Evolutionary conservation across 1,140 invertebrate species (phyloP), one percentile per base, ranked within the genome.

Genomic region (Euschistus heros): DNA sequence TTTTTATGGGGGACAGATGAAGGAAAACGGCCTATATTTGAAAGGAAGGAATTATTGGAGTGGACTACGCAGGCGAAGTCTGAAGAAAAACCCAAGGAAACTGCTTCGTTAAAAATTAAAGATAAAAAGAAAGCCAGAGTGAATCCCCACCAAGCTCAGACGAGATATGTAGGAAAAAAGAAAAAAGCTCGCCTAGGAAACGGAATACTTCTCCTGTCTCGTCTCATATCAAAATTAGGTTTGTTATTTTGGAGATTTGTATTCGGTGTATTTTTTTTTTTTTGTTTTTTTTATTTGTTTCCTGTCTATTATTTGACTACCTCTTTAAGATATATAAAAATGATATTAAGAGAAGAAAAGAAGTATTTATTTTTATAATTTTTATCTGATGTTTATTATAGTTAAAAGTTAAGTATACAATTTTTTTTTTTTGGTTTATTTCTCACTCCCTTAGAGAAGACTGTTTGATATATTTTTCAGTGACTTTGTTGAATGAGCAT

Each of bases 21-120:
- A 57, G 54, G 54, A 26, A 57, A 57, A 26, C 54, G 54, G 20
- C 54, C 54, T 26, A 57, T 57, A 24, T 57, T 57, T 27, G 54
- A 57, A 22, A 22, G 54, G 24, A 57, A 57, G 24, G 54, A 57
- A 26, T 57, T 57, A 26, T 57, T 57, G 54, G 54, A 57, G 24
- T 57, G 18, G 20, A 7, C 18, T 20, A 57, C 15, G 10, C 18
- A 57, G 24, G 20, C 2, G 14, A 57, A 26, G 15, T 57, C 54
- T 24, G 54, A 57, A 57, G 54, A 57, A 26, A 24, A 26, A 57
- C 54, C 24, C 10, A 57, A 57, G 54, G 24, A 26, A 24, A 26
- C 10, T 24, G 14, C 13, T 6, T 22, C 24, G 13, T 13, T 24
- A 15, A 57, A 57, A 26, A 13, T 22, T 13, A 13, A 50, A 50